phyloP scores from a whole-genome alignment of 2,888 invertebrate genomes.

The Orchesellides sinensis region DNA sequence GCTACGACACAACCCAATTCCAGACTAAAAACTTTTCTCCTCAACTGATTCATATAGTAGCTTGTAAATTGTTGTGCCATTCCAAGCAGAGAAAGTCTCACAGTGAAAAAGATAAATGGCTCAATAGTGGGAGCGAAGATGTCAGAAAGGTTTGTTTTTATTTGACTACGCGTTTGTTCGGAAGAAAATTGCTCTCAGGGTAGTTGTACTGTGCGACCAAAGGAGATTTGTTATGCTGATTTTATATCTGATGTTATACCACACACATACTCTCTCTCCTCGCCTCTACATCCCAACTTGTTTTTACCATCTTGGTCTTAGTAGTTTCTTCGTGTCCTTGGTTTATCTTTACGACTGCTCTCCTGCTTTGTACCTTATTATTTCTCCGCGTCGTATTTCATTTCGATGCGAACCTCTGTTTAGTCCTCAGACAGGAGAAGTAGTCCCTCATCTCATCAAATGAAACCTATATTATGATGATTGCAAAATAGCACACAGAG shows the following conservation, averaged over 20 bases:
- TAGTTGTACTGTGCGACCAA: conserved; percentile 58
- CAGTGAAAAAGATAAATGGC: conserved; percentile 58
- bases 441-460: conserved; percentile 67
- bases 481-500: conserved; percentile 44
- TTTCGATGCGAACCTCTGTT: conserved; percentile 46
- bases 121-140: conserved; percentile 52
- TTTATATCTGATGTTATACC: conserved; percentile 59
- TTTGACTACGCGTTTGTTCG: conserved; percentile 64
- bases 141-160: conserved; percentile 66
- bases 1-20: too few species aligned
- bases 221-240: conserved; percentile 68
- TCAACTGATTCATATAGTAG: not conserved
- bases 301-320: too few species aligned
- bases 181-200: conserved; percentile 64
- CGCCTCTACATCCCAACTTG: not conserved
- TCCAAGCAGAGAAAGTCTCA: not conserved
- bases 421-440: conserved; percentile 52
- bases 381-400: conserved; percentile 42
- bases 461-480: conserved; percentile 59
- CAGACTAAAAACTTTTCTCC: too few species aligned
- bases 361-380: not conserved
- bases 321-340: conserved; percentile 30
- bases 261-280: not conserved
- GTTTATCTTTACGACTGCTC: conserved; percentile 32
- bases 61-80: conserved; percentile 51